Evolutionary conservation across 2,888 invertebrate species (phyloP), one percentile per base, ranked within the genome.

Genomic region (Sminthurinus aureus): DNA sequence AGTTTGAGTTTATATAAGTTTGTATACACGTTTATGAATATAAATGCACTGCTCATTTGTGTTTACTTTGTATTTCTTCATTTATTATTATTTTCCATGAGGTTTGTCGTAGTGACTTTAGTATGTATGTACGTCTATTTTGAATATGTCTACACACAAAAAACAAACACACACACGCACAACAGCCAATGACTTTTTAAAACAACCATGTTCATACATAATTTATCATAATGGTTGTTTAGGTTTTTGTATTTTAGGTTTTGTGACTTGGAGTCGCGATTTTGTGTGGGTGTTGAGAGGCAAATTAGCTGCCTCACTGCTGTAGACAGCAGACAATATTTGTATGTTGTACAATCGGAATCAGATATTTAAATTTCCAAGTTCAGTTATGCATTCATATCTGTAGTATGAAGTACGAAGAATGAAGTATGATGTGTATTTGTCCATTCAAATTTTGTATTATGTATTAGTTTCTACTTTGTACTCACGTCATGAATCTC

Each of bases 151-250:
- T 2, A 58, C 15, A 11, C 22, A n/a, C 66, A 18, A n/a, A n/a
- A n/a, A n/a, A n/a, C n/a, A n/a, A n/a, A n/a, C 13, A 58, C 15
- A 11, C 22, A n/a, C 66, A 18, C 78, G 38, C 66, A 66, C 66
- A 78, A 78, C 64, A 22, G 66, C 64, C 26, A 79, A 79, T 79
- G 79, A 79, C 51, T 79, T 79, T 79, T 69, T 12, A 77, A 76
- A 79, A 81, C 81, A 81, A 81, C 64, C 74, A 64, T n/a, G 38
- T 74, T 73, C 66, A 81, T 81, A 38, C 58, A 81, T 81, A 81
- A 81, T 81, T 81, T 81, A 81, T 81, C 81, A 64, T 75, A 51
- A 76, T 74, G 24, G 74, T 73, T 81, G 73, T 64, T 50, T 66
- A 20, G 76, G 13, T 74, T 73, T 81, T 22, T 73, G 81, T 81